A percentile compares a stretch with the other conserved stretches of the same genome.
Evolutionary conservation across 2,888 invertebrate species (phyloP).

Genomic region (Charanyca ferruginea): DNA sequence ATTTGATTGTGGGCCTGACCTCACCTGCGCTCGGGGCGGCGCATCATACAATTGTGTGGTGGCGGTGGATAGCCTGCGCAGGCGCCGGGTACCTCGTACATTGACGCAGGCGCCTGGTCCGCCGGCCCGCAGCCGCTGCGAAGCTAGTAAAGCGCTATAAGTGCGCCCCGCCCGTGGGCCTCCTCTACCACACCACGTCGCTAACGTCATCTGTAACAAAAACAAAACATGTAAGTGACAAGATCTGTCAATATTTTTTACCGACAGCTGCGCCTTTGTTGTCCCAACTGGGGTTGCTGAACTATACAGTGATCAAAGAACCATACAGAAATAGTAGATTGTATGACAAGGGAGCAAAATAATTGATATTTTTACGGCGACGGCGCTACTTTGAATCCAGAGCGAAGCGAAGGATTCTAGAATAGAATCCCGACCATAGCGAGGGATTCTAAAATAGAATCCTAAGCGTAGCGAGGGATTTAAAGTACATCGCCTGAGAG

Average conservation of each 20-base stretch:
- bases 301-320: neutral
- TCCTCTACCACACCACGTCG: slow-evolving; percentile 83
- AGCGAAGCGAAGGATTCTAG: too few species aligned
- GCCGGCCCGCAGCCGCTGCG: slow-evolving; percentile 74
- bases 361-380: too few species aligned
- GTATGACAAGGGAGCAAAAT: too few species aligned
- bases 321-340: too few species aligned
- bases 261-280: too few species aligned
- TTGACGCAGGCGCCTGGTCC: slow-evolving; percentile 70
- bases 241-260: too few species aligned
- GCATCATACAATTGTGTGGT: slow-evolving; percentile 84
- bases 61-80: slow-evolving; percentile 83
- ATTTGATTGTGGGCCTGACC: slow-evolving; percentile 78
- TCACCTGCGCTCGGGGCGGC: slow-evolving; percentile 88
- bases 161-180: slow-evolving; percentile 79
- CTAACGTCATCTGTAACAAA: slow-evolving; percentile 79
- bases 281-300: too few species aligned
- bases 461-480: too few species aligned
- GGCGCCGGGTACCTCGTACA: slow-evolving; percentile 73
- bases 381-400: too few species aligned
- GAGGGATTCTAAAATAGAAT: too few species aligned
- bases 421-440: too few species aligned
- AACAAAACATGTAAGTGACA: neutral
- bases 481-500: too few species aligned
- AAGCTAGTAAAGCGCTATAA: slow-evolving; percentile 75